Evolutionary conservation across 37 sponge, comb jelly and placozoan genomes (phyloP).

Genomic region (Amphimedon queenslandica): DNA sequence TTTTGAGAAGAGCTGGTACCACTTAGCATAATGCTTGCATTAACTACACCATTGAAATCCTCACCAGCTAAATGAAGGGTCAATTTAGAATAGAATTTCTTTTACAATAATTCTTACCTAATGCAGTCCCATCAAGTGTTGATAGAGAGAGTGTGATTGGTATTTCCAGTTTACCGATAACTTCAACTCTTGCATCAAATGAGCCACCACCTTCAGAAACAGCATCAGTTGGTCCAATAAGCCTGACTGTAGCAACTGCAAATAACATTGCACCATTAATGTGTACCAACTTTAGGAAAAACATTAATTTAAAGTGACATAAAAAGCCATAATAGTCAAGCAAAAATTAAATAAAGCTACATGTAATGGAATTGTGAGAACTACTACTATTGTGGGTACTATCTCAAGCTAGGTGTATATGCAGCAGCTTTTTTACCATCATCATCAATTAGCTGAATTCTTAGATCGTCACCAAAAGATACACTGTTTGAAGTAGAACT

Average conservation of each 20-base stretch:
- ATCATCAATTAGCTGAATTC: neutral
- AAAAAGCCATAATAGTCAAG: too few relatives aligned
- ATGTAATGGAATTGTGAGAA: too few relatives aligned
- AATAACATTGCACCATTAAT: too few relatives aligned
- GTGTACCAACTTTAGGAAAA: too few relatives aligned
- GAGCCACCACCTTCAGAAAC: conserved; percentile 16
- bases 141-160: conserved; percentile 10
- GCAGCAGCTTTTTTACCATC: neutral
- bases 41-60: neutral
- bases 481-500: neutral
- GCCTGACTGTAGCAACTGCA: conserved; percentile 21
- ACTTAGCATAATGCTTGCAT: neutral
- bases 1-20: neutral
- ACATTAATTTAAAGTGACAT: too few relatives aligned
- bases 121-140: conserved; percentile 17
- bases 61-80: neutral
- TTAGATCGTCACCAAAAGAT: neutral
- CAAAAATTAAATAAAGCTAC: too few relatives aligned
- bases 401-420: neutral
- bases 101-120: neutral
- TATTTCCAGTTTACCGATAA: conserved; percentile 21
- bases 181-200: conserved; percentile 5
- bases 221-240: neutral
- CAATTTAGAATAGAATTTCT: too few relatives aligned
- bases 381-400: too few relatives aligned